Conservation (phyloP, 2,888 invertebrate species). For the Chirona hameri region DNA sequence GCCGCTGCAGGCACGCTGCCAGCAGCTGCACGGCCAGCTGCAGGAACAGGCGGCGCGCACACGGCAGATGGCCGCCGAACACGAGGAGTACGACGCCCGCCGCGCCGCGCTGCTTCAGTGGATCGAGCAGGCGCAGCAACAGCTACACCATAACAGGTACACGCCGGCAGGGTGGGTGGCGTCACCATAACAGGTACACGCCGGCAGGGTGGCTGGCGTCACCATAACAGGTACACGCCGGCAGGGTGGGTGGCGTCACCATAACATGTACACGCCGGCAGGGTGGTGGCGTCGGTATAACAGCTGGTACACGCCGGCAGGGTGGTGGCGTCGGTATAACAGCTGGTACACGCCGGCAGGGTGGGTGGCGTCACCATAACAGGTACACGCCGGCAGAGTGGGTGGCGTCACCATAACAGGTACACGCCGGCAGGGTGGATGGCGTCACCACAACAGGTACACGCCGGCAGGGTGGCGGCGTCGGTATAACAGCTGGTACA, state of each 20-base stretch:
- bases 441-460: background rate
- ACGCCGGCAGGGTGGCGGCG: background rate
- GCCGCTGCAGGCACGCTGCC: constrained; percentile 4
- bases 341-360: background rate
- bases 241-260: background rate
- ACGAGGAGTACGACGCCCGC: background rate
- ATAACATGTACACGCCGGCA: background rate
- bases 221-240: background rate
- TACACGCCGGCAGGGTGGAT: background rate
- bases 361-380: background rate
- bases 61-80: background rate
- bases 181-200: background rate
- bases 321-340: too few relatives aligned
- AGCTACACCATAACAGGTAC: background rate
- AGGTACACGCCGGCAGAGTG: background rate
- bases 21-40: background rate
- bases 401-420: background rate
- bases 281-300: too few relatives aligned
- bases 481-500: background rate
- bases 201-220: background rate
- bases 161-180: background rate
- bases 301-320: background rate
- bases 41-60: constrained; percentile 1
- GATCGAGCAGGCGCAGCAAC: constrained; percentile 59
- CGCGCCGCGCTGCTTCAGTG: constrained; percentile 54